phyloP scores from a whole-genome alignment of 2,113 vertebrate genomes.

The Calidris pugnax region DNA sequence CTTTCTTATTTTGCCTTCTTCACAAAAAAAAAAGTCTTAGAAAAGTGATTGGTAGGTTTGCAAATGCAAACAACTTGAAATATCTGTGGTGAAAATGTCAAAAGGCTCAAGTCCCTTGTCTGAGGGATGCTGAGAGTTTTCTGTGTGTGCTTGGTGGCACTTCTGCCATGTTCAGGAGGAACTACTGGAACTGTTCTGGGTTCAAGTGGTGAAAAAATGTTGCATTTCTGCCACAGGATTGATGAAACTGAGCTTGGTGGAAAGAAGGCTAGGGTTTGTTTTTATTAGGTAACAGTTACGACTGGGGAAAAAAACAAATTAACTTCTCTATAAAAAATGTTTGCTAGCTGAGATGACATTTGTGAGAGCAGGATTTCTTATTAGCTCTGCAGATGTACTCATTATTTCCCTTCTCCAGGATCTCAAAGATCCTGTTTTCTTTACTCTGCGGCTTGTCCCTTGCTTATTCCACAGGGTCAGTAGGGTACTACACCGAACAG shows the following conservation, averaged over 20 bases:
- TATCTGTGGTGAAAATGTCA: no score
- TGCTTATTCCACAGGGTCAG: neutral
- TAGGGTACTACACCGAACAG: neutral
- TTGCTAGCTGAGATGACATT: neutral
- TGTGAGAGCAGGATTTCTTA: neutral
- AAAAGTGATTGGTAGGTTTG: neutral
- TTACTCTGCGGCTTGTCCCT: neutral
- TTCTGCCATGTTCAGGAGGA: neutral
- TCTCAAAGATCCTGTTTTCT: neutral
- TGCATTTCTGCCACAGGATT: neutral
- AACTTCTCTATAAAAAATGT: neutral
- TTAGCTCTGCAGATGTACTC: neutral
- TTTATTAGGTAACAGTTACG: neutral
- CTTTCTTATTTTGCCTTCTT: neutral
- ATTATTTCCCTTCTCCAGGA: neutral
- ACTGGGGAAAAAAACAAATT: neutral
- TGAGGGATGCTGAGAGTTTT: neutral
- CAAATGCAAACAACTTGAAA: neutral
- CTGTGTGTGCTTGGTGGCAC: accelerated
- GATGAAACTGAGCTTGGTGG: neutral
- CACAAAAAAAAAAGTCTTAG: neutral
- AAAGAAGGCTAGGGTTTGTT: neutral
- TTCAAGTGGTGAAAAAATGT: neutral
- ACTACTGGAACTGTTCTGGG: neutral
- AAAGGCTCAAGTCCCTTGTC: neutral